phyloP scores from a whole-genome alignment of 2,113 vertebrate genomes.

The Buteo buteo region DNA sequence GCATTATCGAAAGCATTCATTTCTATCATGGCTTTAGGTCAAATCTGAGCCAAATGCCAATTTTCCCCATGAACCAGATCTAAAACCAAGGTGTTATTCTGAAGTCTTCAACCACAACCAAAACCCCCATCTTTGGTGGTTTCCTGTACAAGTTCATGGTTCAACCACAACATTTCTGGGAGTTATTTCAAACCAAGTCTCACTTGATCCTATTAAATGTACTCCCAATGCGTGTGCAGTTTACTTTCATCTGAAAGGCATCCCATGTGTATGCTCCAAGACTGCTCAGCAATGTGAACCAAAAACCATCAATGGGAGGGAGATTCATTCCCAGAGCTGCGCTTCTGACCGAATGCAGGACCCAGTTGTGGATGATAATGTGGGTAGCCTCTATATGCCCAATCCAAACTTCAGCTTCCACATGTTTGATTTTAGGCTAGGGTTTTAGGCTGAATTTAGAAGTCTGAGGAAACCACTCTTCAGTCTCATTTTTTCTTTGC shows the following conservation, averaged over 20 bases:
- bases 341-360: not conserved
- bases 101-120: not conserved
- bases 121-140: not conserved
- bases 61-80: not conserved
- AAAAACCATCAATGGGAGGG: rapidly evolving
- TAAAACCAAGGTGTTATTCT: not conserved
- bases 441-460: not conserved
- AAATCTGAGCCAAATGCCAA: not conserved
- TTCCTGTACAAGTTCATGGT: not conserved
- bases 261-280: not conserved
- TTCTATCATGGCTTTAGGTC: not conserved
- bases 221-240: not conserved
- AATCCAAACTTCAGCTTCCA: not conserved
- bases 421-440: not conserved
- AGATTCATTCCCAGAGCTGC: not conserved
- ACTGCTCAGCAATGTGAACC: not conserved
- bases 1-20: not conserved
- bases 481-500: not conserved
- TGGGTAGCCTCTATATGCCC: not conserved
- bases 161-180: not conserved
- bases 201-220: not conserved
- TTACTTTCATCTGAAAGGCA: not conserved
- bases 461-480: not conserved
- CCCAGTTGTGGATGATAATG: not conserved
- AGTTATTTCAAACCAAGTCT: not conserved